These are phyloP conservation scores for Cercopithecus mona DNA, from an alignment of 2,113 vertebrate species.

Conservation along the genomic window DNA sequence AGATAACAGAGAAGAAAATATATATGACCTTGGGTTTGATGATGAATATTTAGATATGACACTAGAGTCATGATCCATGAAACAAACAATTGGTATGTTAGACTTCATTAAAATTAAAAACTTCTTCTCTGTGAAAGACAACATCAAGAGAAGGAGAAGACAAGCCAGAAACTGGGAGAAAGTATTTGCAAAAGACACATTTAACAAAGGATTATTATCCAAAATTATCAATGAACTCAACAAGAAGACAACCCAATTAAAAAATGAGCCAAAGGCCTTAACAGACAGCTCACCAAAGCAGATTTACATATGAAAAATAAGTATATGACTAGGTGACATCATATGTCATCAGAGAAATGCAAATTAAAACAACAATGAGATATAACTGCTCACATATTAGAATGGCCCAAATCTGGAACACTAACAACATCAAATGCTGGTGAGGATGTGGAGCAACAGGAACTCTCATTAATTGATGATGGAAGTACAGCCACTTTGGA, in stretches of 20 bases:
- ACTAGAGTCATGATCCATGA: not conserved
- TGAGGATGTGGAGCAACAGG: not conserved
- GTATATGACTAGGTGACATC: not conserved
- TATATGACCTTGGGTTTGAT: not conserved
- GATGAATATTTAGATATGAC: not conserved
- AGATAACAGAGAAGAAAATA: not conserved
- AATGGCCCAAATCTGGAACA: not conserved
- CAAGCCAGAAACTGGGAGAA: not conserved
- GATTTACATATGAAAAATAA: not conserved
- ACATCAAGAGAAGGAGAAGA: not conserved
- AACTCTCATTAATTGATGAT: not conserved
- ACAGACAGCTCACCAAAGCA: not conserved
- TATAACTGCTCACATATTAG: not conserved
- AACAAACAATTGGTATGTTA: not conserved
- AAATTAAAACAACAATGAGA: not conserved
- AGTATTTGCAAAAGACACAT: not conserved
- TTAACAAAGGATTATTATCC: not conserved
- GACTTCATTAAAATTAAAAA: not conserved
- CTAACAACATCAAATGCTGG: not conserved
- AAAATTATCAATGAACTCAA: not conserved
- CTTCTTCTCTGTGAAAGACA: not conserved
- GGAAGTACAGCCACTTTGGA: not conserved
- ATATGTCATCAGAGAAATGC: not conserved
- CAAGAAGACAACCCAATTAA: not conserved
- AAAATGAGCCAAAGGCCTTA: not conserved